A percentile compares a stretch with the other conserved stretches of the same genome.
Conservation (phyloP, 2,888 invertebrate species). For the Mallateleia sp. region DNA sequence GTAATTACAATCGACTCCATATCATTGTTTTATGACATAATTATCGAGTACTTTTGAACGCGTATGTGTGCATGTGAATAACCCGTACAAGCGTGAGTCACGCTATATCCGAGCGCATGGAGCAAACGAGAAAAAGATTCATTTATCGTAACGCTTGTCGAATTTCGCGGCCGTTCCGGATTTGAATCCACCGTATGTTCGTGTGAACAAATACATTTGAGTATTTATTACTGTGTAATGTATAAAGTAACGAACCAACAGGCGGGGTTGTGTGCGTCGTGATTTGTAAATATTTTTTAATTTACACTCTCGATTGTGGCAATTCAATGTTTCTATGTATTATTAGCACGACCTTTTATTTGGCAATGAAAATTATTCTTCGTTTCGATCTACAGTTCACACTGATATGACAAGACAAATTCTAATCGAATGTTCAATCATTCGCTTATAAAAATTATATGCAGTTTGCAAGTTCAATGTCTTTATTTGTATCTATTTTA, state of each 20-base stretch:
- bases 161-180: conserved; percentile 31
- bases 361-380: conserved; percentile 30
- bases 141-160: conserved; percentile 5
- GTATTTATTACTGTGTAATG: conserved; percentile 75
- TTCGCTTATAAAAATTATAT: neutral
- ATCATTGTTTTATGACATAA: conserved; percentile 38
- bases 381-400: conserved; percentile 3
- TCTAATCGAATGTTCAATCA: neutral
- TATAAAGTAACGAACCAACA: conserved; percentile 50
- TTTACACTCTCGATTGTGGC: conserved; percentile 53
- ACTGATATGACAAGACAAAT: conserved; percentile 16
- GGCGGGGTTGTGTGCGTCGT: conserved; percentile 48
- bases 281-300: conserved; percentile 71
- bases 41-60: neutral
- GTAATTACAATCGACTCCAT: conserved; percentile 10
- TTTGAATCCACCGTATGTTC: conserved; percentile 66
- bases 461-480: neutral
- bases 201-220: conserved; percentile 68
- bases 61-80: neutral
- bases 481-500: neutral
- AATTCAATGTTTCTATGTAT: conserved; percentile 63
- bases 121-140: conserved; percentile 18
- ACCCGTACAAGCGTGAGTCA: conserved; percentile 4
- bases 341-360: conserved; percentile 47
- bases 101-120: too few species aligned